Base-by-base conservation (phyloP, 2,797 vertebrate species). In the Syngnathus acus region DNA sequence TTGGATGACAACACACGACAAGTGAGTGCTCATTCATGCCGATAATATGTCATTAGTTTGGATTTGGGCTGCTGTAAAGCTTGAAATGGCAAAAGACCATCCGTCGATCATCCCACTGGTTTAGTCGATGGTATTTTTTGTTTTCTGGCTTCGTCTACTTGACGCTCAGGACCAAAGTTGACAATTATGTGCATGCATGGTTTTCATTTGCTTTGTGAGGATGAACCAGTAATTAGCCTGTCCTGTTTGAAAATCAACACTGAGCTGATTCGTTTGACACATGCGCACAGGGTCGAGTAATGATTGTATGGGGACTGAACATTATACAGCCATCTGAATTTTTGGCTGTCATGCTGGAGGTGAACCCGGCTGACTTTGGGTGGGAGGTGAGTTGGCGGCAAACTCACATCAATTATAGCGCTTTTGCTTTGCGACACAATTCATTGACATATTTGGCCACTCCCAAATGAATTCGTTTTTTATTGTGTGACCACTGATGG, bases 401-500 rank as follows among this genome's bases (percentile, higher is more conserved):
- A 48, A 5, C 5, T 14, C n/a, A 51, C 50, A 53, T 9, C 7
- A 53, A n/a, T 5, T 53, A 21, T 16, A 59, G 4, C 4, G 2
- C 2, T 38, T 38, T 8, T 51, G 1, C n/a, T 53, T 21, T 53
- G 10, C 21, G n/a, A 23, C 9, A 53, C 1, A 53, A 53, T 53
- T 23, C 4, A 23, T 53, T 53, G 51, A 23, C 10, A 10, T n/a
- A 40, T 59, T n/a, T 10, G 10, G 58, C 17, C 17, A 60, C 8
- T 4, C 17, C 11, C 8, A 40, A 5, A n/a, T 60, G 17, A 39
- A 40, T 39, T 21, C n/a, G 19, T 40, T 40, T 60, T n/a, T 40
- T n/a, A 38, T 40, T 40, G 26, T 8, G 17, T 60, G 60, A 43
- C 14, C 43, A 26, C 54, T 74, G 70, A 77, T 79, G 76, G 84